Evolutionary conservation across 2,888 invertebrate genomes (phyloP), one percentile per base, ranked within the genome.

Genomic region (Graphium colonna): DNA sequence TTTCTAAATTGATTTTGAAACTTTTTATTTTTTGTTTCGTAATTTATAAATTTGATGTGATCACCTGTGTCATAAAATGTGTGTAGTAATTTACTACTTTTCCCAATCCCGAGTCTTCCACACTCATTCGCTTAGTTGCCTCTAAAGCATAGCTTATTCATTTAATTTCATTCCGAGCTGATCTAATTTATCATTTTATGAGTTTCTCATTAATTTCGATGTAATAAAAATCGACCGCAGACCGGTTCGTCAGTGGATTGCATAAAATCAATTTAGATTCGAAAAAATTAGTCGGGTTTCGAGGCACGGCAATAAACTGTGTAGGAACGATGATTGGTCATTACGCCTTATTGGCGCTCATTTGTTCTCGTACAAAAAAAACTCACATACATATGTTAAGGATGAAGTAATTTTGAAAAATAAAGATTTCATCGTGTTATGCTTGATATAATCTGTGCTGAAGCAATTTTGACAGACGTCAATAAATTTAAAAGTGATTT

Each of bases 211-310:
- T 45, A 15, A 17, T 33, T 18, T 45, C 9, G 36, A 3, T 17
- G 18, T 46, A 18, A 36, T 46, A 46, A 46, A 36, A 36, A n/a
- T 12, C n/a, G n/a, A 10, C 12, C 12, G 18, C 16, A 46, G 17
- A 13, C 18, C 9, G 12, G 13, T 36, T 13, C 15, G 26, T 10
- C 38, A 13, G 18, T 8, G 18, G 33, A 33, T 17, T 36, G 36
- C 36, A 38, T 38, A 33, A 12, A n/a, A 47, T 38, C 38, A 47
- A 47, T 46, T 46, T 46, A 38, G 18, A 38, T 47, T 47, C 12
- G 13, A 36, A 13, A 21, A 36, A 36, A 12, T 36, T 36, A 36
- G 36, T n/a, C 12, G 12, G n/a, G 4, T 36, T 36, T 36, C n/a
- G n/a, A 36, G 36, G n/a, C 13, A 13, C 1, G 36, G 36, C 36